These are phyloP conservation scores for Apogon talboti DNA, from an alignment of 2,797 vertebrate genomes.

Conservation along the genomic window DNA sequence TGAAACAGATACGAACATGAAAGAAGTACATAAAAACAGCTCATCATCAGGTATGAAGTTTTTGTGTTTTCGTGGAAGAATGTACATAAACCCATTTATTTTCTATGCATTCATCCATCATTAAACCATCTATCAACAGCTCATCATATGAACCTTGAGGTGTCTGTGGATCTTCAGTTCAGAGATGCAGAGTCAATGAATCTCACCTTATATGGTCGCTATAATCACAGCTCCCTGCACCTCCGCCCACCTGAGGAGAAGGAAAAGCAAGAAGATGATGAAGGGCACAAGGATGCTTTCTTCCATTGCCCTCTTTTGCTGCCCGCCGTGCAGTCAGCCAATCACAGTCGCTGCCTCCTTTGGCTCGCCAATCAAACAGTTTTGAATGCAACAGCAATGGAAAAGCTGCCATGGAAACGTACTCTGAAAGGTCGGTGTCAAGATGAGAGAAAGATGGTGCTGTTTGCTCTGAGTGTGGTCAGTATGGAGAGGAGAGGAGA, in stretches of 20 bases:
- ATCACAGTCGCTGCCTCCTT: conserved; percentile 74
- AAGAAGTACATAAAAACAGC: conserved; percentile 42
- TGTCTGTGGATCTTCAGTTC: conserved; percentile 62
- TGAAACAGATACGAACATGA: conserved; percentile 60
- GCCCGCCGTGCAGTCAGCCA: conserved; percentile 32
- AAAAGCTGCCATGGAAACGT: conserved; percentile 61
- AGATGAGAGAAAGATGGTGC: conserved; percentile 10
- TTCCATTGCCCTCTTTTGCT: conserved; percentile 65
- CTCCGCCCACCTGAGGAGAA: conserved; percentile 48
- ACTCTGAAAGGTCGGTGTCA: conserved; percentile 64
- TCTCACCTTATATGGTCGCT: conserved; percentile 58
- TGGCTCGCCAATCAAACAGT: conserved; percentile 69
- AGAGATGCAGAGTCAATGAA: conserved; percentile 37
- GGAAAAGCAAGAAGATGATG: conserved; percentile 17
- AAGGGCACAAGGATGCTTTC: conserved; percentile 41
- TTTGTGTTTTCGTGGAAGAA: not conserved
- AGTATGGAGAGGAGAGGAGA: too few species aligned
- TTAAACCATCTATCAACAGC: conserved; percentile 37
- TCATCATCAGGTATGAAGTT: conserved; percentile 69
- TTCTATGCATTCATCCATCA: not conserved
- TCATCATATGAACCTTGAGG: conserved; percentile 33
- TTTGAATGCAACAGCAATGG: conserved; percentile 36
- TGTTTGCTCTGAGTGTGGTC: conserved; percentile 13
- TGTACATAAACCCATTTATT: not conserved
- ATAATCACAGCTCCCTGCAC: conserved; percentile 53